Conservation (phyloP, 2,888 invertebrate genomes). For the Conomelus anceps region DNA sequence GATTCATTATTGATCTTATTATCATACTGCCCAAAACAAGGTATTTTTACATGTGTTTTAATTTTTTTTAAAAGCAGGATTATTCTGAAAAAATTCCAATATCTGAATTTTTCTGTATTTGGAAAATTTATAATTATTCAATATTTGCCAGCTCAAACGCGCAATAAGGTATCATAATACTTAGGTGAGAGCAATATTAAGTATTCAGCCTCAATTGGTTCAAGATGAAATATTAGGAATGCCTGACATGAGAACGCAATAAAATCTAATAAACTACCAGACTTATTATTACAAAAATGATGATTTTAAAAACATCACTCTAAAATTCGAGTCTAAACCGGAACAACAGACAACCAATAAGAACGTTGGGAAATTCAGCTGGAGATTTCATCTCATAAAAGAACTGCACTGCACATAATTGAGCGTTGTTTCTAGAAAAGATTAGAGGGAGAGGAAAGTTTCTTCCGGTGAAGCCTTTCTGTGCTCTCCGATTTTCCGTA, state of each 20-base stretch:
- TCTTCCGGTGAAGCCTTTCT: neutral
- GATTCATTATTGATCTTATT: no score
- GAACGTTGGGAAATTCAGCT: neutral
- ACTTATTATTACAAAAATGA: neutral
- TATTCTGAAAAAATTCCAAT: no score
- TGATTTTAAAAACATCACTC: neutral
- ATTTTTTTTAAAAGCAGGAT: no score
- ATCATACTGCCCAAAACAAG: no score
- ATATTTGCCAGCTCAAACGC: no score
- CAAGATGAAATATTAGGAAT: neutral
- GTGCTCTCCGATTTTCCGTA: neutral
- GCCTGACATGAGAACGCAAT: neutral
- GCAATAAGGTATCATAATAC: no score
- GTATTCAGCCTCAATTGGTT: no score
- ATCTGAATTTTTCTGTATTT: no score
- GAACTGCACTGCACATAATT: neutral
- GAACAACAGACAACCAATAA: neutral
- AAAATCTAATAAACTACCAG: neutral
- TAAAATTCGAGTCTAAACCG: neutral
- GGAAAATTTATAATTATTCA: no score
- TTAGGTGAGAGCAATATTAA: no score
- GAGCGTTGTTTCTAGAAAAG: neutral
- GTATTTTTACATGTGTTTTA: no score
- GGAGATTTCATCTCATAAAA: neutral
- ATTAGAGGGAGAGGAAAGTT: neutral